phyloP scores from a whole-genome alignment of 53 echinoderm and acorn worm species.

The Luidia sarsii region DNA sequence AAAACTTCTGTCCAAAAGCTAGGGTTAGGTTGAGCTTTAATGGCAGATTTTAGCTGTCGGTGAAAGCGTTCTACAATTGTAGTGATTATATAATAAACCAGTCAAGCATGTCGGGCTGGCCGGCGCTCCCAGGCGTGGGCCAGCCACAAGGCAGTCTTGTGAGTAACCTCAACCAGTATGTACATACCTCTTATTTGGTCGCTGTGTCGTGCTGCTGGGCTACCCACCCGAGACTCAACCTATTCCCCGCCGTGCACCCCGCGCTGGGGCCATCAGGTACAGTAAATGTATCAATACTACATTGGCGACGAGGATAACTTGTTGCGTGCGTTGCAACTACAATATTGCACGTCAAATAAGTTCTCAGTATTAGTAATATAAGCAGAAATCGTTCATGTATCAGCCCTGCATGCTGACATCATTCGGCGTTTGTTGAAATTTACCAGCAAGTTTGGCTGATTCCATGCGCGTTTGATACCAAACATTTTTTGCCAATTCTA shows the following conservation, averaged over 20 bases:
- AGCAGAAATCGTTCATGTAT: background rate
- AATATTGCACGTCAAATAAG: background rate
- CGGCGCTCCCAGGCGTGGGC: too few species aligned
- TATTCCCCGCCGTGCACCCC: background rate
- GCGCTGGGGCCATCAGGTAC: background rate
- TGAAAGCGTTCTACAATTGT: constrained; percentile 54
- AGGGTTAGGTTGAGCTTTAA: constrained; percentile 62
- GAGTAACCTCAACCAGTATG: too few species aligned
- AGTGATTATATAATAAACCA: too few species aligned
- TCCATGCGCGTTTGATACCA: background rate
- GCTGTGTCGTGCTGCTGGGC: too few species aligned
- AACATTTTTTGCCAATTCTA: background rate
- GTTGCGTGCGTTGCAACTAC: background rate
- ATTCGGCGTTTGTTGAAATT: constrained; percentile 8
- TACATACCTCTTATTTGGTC: too few species aligned
- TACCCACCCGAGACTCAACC: too few species aligned
- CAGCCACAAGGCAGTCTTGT: too few species aligned
- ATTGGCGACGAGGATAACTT: constrained; percentile 34
- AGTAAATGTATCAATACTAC: background rate
- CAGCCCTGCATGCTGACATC: background rate
- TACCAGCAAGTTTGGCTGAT: background rate
- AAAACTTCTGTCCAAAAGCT: constrained; percentile 32
- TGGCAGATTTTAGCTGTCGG: constrained; percentile 50
- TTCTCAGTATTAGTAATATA: background rate
- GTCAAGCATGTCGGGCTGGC: too few species aligned